Conservation (phyloP, 2,797 vertebrate species). For the Brachyrhaphis roseni region DNA sequence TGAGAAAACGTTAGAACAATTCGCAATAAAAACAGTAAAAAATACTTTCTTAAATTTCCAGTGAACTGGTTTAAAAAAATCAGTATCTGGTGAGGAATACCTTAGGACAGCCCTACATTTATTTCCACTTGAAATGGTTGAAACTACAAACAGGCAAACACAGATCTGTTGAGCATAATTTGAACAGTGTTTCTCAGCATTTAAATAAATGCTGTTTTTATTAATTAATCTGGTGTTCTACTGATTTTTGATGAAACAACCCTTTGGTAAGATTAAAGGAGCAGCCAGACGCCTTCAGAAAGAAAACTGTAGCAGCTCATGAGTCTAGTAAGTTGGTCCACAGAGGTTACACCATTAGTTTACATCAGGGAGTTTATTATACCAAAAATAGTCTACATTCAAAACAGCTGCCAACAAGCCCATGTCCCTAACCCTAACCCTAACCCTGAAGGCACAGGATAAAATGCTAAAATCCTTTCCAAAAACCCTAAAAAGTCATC, state of each 20-base stretch:
- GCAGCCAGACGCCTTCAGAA: background rate
- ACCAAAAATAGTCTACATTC: background rate
- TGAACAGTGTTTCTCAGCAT: background rate
- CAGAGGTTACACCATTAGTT: background rate
- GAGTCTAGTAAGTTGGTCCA: background rate
- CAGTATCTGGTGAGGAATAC: background rate
- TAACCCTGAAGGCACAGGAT: no score
- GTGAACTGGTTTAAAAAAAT: background rate
- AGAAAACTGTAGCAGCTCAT: background rate
- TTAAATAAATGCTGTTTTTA: background rate
- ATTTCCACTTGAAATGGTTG: background rate
- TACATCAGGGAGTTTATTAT: background rate
- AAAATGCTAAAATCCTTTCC: background rate
- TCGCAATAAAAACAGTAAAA: background rate
- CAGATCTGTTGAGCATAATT: background rate
- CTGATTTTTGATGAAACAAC: background rate
- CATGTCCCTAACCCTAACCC: no score
- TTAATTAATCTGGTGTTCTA: background rate
- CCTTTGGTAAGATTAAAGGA: background rate
- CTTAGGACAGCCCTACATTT: background rate
- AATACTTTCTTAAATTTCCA: background rate
- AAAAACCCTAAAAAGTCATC: background rate
- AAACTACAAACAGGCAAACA: background rate
- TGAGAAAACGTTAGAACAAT: background rate
- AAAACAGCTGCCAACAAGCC: background rate